These are phyloP conservation scores for Hyles euphorbiae DNA, from an alignment of 1,140 invertebrate genomes.

Conservation along the genomic window DNA sequence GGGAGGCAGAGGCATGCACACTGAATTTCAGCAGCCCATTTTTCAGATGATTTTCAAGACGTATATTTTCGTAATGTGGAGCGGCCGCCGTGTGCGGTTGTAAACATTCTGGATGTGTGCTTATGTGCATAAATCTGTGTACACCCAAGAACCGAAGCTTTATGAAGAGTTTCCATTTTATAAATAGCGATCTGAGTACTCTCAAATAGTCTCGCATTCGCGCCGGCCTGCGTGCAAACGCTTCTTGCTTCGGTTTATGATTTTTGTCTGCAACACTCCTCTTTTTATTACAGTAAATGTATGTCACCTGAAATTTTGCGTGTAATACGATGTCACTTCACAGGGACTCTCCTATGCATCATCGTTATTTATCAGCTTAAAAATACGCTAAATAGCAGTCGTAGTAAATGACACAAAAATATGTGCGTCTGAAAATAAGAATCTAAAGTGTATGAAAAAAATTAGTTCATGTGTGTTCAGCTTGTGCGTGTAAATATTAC, in stretches of 20 bases:
- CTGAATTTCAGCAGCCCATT: slow-evolving; percentile 57
- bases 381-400: too few relatives aligned
- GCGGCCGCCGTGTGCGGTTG: slow-evolving; percentile 33
- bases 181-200: slow-evolving; percentile 5
- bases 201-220: not conserved
- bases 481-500: too few relatives aligned
- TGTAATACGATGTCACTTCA: too few relatives aligned
- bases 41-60: slow-evolving; percentile 51
- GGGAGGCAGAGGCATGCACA: slow-evolving; percentile 30
- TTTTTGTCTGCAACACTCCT: not conserved
- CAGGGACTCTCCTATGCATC: too few relatives aligned
- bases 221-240: not conserved
- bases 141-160: slow-evolving; percentile 2
- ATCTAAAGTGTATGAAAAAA: too few relatives aligned
- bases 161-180: slow-evolving; percentile 7
- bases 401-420: too few relatives aligned
- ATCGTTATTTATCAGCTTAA: too few relatives aligned
- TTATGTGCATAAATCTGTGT: slow-evolving; percentile 37
- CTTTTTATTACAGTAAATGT: too few relatives aligned
- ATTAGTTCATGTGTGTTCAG: too few relatives aligned
- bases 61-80: slow-evolving; percentile 65
- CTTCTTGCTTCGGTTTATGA: slow-evolving; percentile 5
- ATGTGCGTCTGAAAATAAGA: too few relatives aligned
- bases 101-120: slow-evolving; percentile 53
- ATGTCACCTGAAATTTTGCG: too few relatives aligned